Evolutionary conservation across 2,113 vertebrate species (phyloP).

Genomic region (Pomatorhinus ruficollis): DNA sequence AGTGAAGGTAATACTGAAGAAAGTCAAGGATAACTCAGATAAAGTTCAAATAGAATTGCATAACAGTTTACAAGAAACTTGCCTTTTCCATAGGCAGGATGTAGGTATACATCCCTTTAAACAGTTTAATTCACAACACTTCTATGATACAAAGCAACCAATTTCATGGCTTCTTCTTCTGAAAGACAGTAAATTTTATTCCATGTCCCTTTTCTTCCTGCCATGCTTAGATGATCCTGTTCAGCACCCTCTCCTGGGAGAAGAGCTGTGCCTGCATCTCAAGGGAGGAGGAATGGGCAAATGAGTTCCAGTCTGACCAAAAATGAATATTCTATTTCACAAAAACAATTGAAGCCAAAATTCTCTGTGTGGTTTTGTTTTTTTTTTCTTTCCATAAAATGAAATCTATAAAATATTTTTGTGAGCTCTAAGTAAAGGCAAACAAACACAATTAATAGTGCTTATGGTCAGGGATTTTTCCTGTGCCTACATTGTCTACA

Average conservation of each 20-base stretch:
- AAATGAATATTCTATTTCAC: not conserved
- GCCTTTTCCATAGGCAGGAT: not conserved
- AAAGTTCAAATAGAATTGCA: not conserved
- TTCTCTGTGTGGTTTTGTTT: not conserved
- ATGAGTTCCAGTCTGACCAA: not conserved
- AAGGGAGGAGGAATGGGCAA: not conserved
- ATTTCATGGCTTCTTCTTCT: not conserved
- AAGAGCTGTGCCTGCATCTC: not conserved
- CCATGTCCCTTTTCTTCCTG: not conserved
- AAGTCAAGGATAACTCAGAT: not conserved
- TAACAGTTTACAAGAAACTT: not conserved
- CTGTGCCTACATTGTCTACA: not conserved
- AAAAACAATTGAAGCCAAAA: not conserved
- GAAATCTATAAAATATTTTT: not conserved
- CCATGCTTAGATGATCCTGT: not conserved
- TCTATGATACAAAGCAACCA: accelerated
- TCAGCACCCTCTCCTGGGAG: not conserved
- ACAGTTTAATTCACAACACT: not conserved
- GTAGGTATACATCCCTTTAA: not conserved
- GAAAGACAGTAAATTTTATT: not conserved
- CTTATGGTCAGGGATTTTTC: not conserved
- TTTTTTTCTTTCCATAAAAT: not conserved
- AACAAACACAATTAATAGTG: not conserved
- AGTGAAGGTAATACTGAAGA: not conserved
- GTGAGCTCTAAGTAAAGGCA: not conserved